Percentiles rank a stretch among this genome's conserved stretches.
These are phyloP conservation scores for Eupsittula cactorum DNA, from an alignment of 2,113 vertebrate species.

Conservation along the genomic window DNA sequence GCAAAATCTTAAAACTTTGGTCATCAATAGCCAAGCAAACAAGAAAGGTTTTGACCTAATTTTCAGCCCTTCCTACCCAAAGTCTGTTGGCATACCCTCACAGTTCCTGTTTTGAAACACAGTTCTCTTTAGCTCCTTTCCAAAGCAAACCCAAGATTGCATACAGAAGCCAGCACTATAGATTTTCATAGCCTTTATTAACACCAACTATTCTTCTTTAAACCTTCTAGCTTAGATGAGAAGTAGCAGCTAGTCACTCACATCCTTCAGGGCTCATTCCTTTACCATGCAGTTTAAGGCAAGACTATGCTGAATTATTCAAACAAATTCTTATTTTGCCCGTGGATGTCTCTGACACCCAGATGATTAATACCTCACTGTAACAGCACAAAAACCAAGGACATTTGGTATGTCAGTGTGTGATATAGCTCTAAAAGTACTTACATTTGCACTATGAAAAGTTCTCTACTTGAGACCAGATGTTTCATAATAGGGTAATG, in stretches of 20 bases:
- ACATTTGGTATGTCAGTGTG: not conserved
- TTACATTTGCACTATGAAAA: not conserved
- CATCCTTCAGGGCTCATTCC: not conserved
- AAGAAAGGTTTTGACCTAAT: accelerated
- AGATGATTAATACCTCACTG: not conserved
- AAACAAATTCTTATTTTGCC: not conserved
- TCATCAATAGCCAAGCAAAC: not conserved
- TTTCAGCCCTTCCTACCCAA: not conserved
- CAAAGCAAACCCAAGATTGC: not conserved
- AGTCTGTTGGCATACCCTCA: not conserved
- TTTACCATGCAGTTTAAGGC: not conserved
- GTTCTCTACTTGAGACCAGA: not conserved
- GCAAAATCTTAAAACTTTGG: not conserved
- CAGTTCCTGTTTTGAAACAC: not conserved
- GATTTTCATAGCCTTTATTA: not conserved
- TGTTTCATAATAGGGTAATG: not conserved
- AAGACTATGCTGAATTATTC: not conserved
- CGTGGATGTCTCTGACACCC: not conserved
- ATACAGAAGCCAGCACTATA: accelerated
- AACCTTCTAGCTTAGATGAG: not conserved
- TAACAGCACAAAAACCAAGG: not conserved
- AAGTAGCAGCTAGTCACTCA: not conserved
- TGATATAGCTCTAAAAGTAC: not conserved
- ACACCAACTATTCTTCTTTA: not conserved
- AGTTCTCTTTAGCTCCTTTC: not conserved